Conservation (phyloP, 2,888 invertebrate genomes). For the Nomada lathburiana region DNA sequence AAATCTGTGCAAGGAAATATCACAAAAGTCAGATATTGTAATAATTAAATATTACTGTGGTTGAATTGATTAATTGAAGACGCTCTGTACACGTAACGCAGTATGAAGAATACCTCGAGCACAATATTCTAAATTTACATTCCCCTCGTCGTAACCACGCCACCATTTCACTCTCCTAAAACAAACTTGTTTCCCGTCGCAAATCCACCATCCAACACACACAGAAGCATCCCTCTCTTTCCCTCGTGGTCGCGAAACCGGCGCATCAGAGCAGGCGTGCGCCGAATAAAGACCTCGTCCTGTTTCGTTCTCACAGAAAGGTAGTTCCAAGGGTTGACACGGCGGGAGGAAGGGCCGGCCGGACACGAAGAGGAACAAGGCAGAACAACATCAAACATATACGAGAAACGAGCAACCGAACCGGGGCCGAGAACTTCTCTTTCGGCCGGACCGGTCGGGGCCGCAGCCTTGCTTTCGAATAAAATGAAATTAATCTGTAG, state of each 20-base stretch:
- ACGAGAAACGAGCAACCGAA: slow-evolving; percentile 35
- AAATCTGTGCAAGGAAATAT: too few species aligned
- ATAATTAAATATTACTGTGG: too few species aligned
- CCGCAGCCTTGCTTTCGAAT: slow-evolving; percentile 63
- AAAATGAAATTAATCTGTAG: slow-evolving; percentile 74
- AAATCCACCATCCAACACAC: background rate
- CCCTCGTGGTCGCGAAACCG: slow-evolving; percentile 13
- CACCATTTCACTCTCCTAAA: background rate
- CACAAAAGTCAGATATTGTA: too few species aligned
- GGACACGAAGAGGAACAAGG: slow-evolving; percentile 44
- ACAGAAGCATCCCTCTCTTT: background rate
- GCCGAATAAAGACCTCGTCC: slow-evolving; percentile 58
- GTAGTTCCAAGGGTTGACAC: background rate
- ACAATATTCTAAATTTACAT: background rate
- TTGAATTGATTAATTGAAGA: too few species aligned
- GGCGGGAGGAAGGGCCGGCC: slow-evolving; percentile 20
- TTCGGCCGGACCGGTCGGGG: slow-evolving; percentile 52
- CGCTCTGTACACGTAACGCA: too few species aligned
- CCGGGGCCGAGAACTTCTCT: slow-evolving; percentile 23
- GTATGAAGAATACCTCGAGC: too few species aligned
- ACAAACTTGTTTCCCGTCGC: too few species aligned
- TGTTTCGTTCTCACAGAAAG: slow-evolving; percentile 50
- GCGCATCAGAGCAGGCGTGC: slow-evolving; percentile 29
- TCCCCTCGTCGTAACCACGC: background rate
- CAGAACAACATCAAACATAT: slow-evolving; percentile 38